These are phyloP conservation scores for Sylvia atricapilla DNA, from an alignment of 2,113 vertebrate species.

Conservation along the genomic window DNA sequence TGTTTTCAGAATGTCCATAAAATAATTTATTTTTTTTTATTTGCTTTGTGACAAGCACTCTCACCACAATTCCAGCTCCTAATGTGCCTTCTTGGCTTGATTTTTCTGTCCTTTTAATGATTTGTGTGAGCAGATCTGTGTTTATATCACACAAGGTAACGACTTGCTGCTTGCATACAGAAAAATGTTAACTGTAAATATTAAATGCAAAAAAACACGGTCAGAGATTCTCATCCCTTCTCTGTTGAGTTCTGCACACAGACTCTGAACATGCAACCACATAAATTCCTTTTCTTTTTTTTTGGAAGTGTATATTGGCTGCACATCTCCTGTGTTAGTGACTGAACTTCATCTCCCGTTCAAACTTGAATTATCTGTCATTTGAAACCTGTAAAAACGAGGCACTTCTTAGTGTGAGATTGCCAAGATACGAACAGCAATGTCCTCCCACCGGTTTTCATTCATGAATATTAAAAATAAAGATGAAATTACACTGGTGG, in stretches of 20 bases:
- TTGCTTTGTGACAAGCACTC: not conserved
- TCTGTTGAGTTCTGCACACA: not conserved
- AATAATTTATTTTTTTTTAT: no score
- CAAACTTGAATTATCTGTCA: not conserved
- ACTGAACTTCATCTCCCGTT: not conserved
- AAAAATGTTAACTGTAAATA: not conserved
- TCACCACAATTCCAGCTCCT: not conserved
- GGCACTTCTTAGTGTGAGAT: not conserved
- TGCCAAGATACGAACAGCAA: not conserved
- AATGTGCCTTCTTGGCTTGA: not conserved
- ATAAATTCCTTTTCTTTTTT: not conserved
- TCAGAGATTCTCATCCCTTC: not conserved
- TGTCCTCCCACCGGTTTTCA: not conserved
- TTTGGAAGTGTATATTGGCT: not conserved
- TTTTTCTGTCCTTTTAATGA: not conserved
- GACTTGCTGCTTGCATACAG: not conserved
- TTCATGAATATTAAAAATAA: not conserved
- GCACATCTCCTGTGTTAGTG: not conserved
- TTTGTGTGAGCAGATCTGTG: not conserved
- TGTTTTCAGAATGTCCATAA: not conserved
- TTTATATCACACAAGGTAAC: not conserved
- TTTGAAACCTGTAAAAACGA: not conserved
- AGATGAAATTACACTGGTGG: not conserved
- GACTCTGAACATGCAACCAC: not conserved
- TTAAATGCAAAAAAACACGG: not conserved